Conservation (phyloP, 2,113 vertebrate genomes). For the Lagopus leucura region DNA sequence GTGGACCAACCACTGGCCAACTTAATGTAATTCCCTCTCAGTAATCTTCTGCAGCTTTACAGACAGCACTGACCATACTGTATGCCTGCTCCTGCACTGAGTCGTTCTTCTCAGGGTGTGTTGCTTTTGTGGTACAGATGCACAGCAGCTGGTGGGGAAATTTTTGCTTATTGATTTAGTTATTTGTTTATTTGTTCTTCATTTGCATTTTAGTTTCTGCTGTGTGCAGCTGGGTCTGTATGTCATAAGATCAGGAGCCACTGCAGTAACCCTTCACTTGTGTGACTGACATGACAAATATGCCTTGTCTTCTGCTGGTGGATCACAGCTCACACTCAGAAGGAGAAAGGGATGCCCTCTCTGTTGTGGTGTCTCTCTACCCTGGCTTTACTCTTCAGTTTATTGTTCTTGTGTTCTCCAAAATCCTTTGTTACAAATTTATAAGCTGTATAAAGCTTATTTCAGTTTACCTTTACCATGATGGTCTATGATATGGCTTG, state of each 20-base stretch:
- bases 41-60: neutral
- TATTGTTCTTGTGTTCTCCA: neutral
- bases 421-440: neutral
- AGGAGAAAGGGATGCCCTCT: neutral
- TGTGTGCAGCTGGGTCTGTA: neutral
- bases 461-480: neutral
- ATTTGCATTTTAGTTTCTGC: neutral
- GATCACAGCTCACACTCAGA: fast-evolving
- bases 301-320: neutral
- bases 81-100: neutral
- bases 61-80: too few species aligned
- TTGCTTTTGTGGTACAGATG: neutral
- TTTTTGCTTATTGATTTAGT: neutral
- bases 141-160: too few species aligned
- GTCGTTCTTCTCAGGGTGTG: neutral
- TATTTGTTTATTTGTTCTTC: neutral
- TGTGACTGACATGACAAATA: neutral
- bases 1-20: neutral
- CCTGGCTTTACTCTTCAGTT: neutral
- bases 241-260: fast-evolving
- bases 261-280: fast-evolving
- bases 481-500: neutral
- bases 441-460: neutral
- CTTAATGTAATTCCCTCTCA: neutral
- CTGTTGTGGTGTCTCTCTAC: neutral